Conservation (phyloP, 2,888 invertebrate genomes). For the Morinoia aosen region DNA sequence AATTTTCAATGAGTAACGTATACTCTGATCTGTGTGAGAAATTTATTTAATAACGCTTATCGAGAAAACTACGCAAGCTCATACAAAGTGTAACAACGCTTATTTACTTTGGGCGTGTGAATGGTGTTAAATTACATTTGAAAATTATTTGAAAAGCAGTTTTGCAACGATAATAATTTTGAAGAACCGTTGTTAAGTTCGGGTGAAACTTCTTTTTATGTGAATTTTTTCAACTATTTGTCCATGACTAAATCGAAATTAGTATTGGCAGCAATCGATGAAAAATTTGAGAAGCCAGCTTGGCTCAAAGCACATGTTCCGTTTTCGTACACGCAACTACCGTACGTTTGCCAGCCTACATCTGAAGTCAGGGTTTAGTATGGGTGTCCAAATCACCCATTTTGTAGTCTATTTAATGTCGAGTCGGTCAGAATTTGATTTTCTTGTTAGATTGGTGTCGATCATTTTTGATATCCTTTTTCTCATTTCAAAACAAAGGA, state of each 20-base stretch:
- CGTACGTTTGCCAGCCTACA: too few species aligned
- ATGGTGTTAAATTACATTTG: not conserved
- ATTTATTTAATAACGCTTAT: not conserved
- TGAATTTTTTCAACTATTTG: too few species aligned
- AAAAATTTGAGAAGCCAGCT: not conserved
- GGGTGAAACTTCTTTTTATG: too few species aligned
- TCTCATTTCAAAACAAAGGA: not conserved
- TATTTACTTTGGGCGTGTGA: not conserved
- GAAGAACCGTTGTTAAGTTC: too few species aligned
- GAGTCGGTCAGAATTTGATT: not conserved
- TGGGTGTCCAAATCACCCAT: not conserved
- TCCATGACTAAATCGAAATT: too few species aligned
- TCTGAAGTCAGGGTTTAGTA: not conserved
- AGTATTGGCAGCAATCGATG: too few species aligned
- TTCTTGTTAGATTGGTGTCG: not conserved
- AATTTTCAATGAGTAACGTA: too few species aligned
- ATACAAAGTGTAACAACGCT: too few species aligned
- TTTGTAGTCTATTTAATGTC: too few species aligned
- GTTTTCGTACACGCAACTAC: not conserved
- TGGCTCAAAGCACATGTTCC: not conserved
- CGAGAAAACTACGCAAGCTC: not conserved
- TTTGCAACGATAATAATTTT: too few species aligned
- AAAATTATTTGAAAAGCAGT: not conserved
- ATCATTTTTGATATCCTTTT: not conserved
- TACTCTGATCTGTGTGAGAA: too few species aligned